phyloP scores from a whole-genome alignment of 2,888 invertebrate species.

The Helleia helle region DNA sequence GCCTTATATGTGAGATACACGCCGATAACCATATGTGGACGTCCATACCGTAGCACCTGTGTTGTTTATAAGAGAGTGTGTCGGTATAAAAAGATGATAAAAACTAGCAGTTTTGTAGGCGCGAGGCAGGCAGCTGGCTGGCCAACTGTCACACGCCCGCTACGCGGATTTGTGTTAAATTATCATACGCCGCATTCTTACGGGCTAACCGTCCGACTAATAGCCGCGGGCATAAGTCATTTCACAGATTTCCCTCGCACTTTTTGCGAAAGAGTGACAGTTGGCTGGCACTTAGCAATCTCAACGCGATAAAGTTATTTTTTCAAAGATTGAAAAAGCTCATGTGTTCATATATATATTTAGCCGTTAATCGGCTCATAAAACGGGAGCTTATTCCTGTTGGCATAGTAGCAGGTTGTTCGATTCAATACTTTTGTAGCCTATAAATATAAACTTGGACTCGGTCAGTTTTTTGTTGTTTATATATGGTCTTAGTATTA shows the following conservation, averaged over 20 bases:
- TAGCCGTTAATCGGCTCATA: no score
- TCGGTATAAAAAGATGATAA: conserved; percentile 62
- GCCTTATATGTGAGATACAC: conserved; percentile 42
- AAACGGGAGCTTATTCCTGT: no score
- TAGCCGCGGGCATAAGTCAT: conserved; percentile 24
- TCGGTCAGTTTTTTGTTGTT: no score
- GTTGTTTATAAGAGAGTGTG: conserved; percentile 71
- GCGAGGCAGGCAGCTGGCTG: conserved; percentile 64
- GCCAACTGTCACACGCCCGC: conserved; percentile 62
- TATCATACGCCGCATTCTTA: conserved; percentile 48
- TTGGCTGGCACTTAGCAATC: no score
- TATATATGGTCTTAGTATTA: no score
- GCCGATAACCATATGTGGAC: conserved; percentile 67
- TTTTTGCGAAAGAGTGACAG: background rate
- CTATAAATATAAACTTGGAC: no score
- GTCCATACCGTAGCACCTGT: conserved; percentile 68
- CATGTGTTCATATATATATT: no score
- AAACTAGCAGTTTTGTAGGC: conserved; percentile 68
- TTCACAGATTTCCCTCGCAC: conserved; percentile 11
- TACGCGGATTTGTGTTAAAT: conserved; percentile 56
- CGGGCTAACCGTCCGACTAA: conserved; percentile 41
- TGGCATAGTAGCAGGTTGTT: no score
- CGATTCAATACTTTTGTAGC: no score
- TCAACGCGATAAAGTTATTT: no score
- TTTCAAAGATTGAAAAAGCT: no score